A percentile compares a stretch with the other conserved stretches of the same genome.
Conservation (phyloP, 2,888 invertebrate genomes). For the Orthonychiurus folsomi region DNA sequence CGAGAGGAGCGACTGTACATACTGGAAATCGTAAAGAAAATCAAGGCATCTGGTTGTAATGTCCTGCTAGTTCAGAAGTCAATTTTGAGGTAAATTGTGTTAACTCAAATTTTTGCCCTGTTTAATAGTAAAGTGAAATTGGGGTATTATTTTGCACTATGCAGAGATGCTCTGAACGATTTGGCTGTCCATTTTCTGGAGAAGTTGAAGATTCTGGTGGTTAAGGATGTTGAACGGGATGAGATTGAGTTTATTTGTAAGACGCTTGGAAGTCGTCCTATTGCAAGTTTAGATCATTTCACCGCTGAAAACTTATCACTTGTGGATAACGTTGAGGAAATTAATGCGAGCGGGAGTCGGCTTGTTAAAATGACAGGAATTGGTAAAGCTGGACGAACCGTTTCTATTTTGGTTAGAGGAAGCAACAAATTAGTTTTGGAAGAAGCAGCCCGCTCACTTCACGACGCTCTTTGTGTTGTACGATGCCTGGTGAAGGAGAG, state of each 20-base stretch:
- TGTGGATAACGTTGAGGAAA: slow-evolving; percentile 91
- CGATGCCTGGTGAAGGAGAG: slow-evolving; percentile 90
- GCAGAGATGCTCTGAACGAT: slow-evolving; percentile 91
- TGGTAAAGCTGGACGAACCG: slow-evolving; percentile 75
- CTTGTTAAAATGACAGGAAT: slow-evolving; percentile 90
- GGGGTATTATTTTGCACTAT: slow-evolving; percentile 5
- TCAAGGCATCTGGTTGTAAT: slow-evolving; percentile 97
- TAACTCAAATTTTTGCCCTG: neutral
- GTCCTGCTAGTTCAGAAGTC: slow-evolving; percentile 84
- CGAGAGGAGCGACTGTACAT: slow-evolving; percentile 97
- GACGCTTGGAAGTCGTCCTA: slow-evolving; percentile 84
- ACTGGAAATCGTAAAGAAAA: slow-evolving; percentile 94
- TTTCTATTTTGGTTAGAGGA: slow-evolving; percentile 83
- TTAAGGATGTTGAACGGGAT: slow-evolving; percentile 95
- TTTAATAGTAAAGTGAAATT: too few relatives aligned
- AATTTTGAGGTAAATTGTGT: slow-evolving; percentile 61
- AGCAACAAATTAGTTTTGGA: slow-evolving; percentile 81
- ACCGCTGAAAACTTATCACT: slow-evolving; percentile 78
- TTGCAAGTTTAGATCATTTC: slow-evolving; percentile 98
- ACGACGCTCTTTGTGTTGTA: slow-evolving; percentile 86
- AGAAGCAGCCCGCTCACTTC: slow-evolving; percentile 81
- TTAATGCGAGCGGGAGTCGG: slow-evolving; percentile 76
- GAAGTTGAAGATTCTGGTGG: slow-evolving; percentile 97
- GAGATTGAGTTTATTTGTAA: slow-evolving; percentile 97
- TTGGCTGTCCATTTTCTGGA: slow-evolving; percentile 95